These are phyloP conservation scores for Mustela lutreola DNA, from an alignment of 2,113 vertebrate genomes.

Conservation along the genomic window DNA sequence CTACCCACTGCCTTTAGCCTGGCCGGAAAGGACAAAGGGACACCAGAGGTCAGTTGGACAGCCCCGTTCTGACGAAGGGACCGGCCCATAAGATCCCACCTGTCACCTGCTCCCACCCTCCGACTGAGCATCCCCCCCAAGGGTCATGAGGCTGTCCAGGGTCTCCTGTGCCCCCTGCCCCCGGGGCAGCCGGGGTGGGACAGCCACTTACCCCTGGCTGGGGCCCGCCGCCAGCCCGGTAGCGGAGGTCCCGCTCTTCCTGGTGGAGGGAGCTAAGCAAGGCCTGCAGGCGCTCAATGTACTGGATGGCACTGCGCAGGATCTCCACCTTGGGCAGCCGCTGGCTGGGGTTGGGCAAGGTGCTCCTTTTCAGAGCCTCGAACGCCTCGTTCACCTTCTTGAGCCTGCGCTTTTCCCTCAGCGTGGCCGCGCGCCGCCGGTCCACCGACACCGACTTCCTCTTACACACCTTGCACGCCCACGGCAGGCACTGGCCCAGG, in stretches of 20 bases:
- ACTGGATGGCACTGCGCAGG: slow-evolving; percentile 98
- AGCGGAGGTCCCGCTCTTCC: slow-evolving; percentile 94
- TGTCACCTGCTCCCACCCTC: not conserved
- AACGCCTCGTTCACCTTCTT: slow-evolving; percentile 99
- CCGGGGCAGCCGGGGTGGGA: rapidly evolving
- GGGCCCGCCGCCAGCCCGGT: slow-evolving; percentile 85
- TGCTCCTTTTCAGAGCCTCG: slow-evolving; percentile 98
- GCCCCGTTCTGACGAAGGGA: not conserved
- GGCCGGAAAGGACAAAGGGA: not conserved
- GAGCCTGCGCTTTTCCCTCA: slow-evolving; percentile 96
- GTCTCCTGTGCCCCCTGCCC: not conserved
- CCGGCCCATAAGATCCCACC: not conserved
- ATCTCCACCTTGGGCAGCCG: slow-evolving; percentile 99
- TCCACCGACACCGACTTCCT: slow-evolving; percentile 97
- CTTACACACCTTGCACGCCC: slow-evolving; percentile 98
- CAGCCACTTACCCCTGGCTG: slow-evolving; percentile 91
- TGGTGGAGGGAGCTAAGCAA: slow-evolving; percentile 97
- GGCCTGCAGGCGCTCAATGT: slow-evolving; percentile 97
- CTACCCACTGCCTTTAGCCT: not conserved
- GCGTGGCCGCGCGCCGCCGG: slow-evolving; percentile 94
- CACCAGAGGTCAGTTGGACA: not conserved
- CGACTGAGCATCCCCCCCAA: rapidly evolving
- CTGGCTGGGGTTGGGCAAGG: slow-evolving; percentile 98
- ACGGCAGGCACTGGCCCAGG: slow-evolving; percentile 97
- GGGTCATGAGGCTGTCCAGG: not conserved